Percentiles rank a stretch among this genome's conserved stretches.
Evolutionary conservation across 2,888 invertebrate species (phyloP).

Genomic region (Eristalis arbustorum): DNA sequence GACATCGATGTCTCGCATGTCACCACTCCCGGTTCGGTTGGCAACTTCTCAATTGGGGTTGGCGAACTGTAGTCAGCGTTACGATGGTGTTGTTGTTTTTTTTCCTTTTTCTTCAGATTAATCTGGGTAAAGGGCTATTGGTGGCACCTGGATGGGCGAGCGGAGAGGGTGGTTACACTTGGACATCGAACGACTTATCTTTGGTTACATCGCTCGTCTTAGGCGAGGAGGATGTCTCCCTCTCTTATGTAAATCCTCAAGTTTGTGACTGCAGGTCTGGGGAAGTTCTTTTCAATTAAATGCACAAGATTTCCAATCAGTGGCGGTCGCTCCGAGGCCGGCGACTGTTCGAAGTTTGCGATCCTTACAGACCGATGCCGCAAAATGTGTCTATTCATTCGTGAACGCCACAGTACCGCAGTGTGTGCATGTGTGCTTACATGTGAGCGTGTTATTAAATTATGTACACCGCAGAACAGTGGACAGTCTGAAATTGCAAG

Average conservation of each 20-base stretch:
- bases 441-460: conserved; percentile 55
- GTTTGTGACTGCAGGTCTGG: background rate
- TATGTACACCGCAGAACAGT: conserved; percentile 59
- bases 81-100: too few species aligned
- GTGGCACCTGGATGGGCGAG: background rate
- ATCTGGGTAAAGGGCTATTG: conserved; percentile 29
- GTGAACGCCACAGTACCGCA: background rate
- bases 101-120: conserved; percentile 8
- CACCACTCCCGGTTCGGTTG: conserved; percentile 33
- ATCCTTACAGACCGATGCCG: conserved; percentile 25
- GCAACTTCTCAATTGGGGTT: conserved; percentile 42
- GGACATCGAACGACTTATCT: background rate
- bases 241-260: too few species aligned
- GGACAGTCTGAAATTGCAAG: conserved; percentile 58
- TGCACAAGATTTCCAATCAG: background rate
- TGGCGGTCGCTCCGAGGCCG: background rate
- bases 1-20: conserved; percentile 59
- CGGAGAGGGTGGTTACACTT: background rate
- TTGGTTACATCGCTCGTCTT: background rate
- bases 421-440: conserved; percentile 5
- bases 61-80: conserved; percentile 14
- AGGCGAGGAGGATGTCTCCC: background rate
- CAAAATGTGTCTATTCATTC: conserved; percentile 8
- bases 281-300: background rate
- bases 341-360: background rate